phyloP scores from a whole-genome alignment of 2,797 vertebrate genomes.

The Karalla daura region DNA sequence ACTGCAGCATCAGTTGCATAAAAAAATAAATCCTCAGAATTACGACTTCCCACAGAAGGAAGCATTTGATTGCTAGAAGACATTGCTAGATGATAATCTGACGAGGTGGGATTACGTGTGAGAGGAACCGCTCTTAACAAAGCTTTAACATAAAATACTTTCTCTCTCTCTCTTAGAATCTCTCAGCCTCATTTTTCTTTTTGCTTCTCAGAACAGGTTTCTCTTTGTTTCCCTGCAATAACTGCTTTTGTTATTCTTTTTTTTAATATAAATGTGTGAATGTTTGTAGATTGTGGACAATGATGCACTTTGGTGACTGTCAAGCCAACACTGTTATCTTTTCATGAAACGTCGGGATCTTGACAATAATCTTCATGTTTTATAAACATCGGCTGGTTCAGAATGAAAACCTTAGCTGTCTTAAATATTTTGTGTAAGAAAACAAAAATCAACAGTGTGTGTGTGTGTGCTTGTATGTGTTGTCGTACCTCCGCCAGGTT shows the following conservation, averaged over 20 bases:
- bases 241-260: constrained; percentile 25
- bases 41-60: background rate
- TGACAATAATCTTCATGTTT: constrained; percentile 70
- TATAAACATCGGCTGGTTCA: constrained; percentile 71
- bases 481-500: constrained; percentile 62
- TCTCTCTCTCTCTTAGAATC: too few species aligned
- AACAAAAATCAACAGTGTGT: constrained; percentile 26
- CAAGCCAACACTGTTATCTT: constrained; percentile 72
- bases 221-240: constrained; percentile 49
- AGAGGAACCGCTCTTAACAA: too few species aligned
- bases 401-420: constrained; percentile 76
- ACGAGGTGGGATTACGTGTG: too few species aligned
- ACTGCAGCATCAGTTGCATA: constrained; percentile 5
- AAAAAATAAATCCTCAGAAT: too few species aligned
- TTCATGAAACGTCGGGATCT: constrained; percentile 65
- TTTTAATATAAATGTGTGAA: constrained; percentile 45
- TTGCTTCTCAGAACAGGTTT: constrained; percentile 30
- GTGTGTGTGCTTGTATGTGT: constrained; percentile 51
- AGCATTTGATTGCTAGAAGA: background rate
- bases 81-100: too few species aligned
- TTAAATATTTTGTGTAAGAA: constrained; percentile 77
- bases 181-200: constrained; percentile 10
- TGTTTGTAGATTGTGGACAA: constrained; percentile 54
- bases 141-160: constrained; percentile 59
- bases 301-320: constrained; percentile 69